Evolutionary conservation across 2,888 invertebrate species (phyloP), one percentile per base, ranked within the genome.

Genomic region (Drosophila macrospina): DNA sequence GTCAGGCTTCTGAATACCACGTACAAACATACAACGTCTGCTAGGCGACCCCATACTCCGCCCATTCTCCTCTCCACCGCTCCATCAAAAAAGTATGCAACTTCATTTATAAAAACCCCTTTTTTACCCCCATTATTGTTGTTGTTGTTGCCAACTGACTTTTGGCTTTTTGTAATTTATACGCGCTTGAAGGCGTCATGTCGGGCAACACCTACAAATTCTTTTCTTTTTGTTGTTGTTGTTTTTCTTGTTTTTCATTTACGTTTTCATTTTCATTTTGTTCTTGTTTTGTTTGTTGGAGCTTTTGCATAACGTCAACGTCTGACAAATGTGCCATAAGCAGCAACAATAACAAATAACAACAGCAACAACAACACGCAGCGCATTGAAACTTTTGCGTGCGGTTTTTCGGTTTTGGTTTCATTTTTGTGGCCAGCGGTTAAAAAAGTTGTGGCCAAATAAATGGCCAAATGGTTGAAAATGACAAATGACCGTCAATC

Each of bases 401-500:
- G 83, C 57, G 78, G 80, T 75, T 83, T 1, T 73, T 73, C 63
- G 78, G 80, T 60, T 76, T 69, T 75, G 78, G 79, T 69, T 77
- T 72, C 69, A 74, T 70, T 72, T 68, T 54, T 71, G 76, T 71
- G 83, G 85, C 59, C 74, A 74, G 80, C 72, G 82, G 75, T 72
- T 69, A 75, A 86, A 81, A 84, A 82, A 85, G 85, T 82, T 86
- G 75, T 86, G 81, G 85, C 74, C 78, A 86, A 86, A 83, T 81
- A 80, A 85, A 85, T 86, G 87, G 75, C 67, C 70, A 77, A 80
- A 83, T 76, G 83, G 76, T 74, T 79, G 82, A 87, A 82, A 89
- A 91, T 91, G 91, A 91, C 90, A 91, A 91, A 91, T 91, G 89
- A 89, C 90, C 89, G 89, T 91, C 91, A 91, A 91, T 91, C 91